Percentiles rank a stretch among this genome's conserved stretches.
Conservation (phyloP, 2,113 vertebrate genomes). For the Atractosteus spatula region DNA sequence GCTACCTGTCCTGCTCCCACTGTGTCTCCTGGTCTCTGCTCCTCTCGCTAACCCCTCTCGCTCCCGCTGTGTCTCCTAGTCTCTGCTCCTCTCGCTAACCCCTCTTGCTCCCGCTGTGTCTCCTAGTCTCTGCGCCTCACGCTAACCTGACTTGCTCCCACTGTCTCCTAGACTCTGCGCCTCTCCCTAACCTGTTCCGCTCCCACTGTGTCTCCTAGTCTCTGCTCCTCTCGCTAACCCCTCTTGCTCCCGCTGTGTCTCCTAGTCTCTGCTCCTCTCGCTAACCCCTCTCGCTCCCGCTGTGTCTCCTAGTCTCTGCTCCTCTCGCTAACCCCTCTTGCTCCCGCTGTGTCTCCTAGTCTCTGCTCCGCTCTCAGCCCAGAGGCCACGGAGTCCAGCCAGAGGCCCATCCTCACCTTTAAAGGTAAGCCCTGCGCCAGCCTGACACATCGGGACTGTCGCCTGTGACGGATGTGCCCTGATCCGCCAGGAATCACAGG, state of each 20-base stretch:
- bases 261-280: neutral
- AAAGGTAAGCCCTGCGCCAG: constrained; percentile 58
- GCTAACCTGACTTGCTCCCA: no score
- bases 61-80: no score
- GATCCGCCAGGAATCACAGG: neutral
- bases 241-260: neutral
- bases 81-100: no score
- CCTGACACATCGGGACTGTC: no score
- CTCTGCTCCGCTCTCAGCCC: constrained; percentile 80
- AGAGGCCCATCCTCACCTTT: constrained; percentile 76
- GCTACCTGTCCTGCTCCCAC: neutral
- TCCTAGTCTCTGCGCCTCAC: no score
- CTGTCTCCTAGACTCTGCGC: neutral
- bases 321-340: neutral
- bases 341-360: constrained; percentile 45
- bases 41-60: no score
- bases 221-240: constrained; percentile 66
- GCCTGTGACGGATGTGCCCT: no score
- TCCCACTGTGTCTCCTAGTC: constrained; percentile 47
- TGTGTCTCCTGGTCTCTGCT: neutral
- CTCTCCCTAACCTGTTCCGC: neutral
- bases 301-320: no score
- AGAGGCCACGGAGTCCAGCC: constrained; percentile 69
- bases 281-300: no score
- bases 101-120: no score